Evolutionary conservation across 2,113 vertebrate species (phyloP).

Genomic region (Mola mola): DNA sequence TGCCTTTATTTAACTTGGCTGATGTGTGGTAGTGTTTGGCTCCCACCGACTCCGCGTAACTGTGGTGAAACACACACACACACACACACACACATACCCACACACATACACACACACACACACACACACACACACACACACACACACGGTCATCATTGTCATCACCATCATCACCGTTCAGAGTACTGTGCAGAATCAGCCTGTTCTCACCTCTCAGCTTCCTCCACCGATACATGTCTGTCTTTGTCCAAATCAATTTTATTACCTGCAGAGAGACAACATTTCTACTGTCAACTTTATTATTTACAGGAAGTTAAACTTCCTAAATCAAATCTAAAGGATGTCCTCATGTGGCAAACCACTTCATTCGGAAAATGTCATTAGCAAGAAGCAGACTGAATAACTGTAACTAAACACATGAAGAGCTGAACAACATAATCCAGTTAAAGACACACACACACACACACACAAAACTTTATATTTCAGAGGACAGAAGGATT

Average conservation of each 20-base stretch:
- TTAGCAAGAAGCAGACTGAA: no score
- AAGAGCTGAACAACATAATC: slow-evolving; percentile 30
- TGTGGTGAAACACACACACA: slow-evolving; percentile 50
- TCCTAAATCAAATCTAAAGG: background rate
- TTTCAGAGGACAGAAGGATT: no score
- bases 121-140: background rate
- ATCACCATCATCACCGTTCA: background rate
- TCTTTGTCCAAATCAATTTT: slow-evolving; percentile 99
- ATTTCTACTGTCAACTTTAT: no score
- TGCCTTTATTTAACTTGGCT: slow-evolving; percentile 98
- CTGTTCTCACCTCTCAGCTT: slow-evolving; percentile 91
- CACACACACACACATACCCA: no score
- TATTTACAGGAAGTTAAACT: no score
- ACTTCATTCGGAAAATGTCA: background rate
- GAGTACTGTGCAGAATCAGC: no score
- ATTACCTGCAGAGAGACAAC: slow-evolving; percentile 88
- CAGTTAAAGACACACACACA: background rate
- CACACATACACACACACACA: no score
- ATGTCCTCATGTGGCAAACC: slow-evolving; percentile 5
- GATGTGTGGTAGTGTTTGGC: slow-evolving; percentile 99
- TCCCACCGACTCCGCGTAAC: slow-evolving; percentile 96
- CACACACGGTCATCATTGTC: no score
- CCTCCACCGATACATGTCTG: slow-evolving; percentile 94
- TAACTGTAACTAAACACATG: no score
- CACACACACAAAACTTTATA: no score